Base-by-base conservation (phyloP, 2,888 invertebrate species). In the Coelinius sp. region DNA sequence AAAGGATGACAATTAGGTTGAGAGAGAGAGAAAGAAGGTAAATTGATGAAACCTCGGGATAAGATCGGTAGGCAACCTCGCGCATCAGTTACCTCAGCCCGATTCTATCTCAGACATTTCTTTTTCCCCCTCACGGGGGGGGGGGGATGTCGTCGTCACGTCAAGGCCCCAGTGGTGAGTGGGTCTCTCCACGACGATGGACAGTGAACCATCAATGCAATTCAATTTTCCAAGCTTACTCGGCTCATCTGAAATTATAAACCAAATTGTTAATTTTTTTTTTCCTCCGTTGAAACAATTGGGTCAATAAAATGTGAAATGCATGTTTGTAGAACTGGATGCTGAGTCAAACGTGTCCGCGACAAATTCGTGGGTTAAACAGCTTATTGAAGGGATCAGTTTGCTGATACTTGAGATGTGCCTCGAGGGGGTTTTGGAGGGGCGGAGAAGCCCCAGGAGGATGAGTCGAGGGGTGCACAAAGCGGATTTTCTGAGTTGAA, bases 41-140 rank as follows among this genome's bases (percentile, higher is more conserved):
- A 78, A 78, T 78, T 81, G 81, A 81, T 80, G 80, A 80, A 78
- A 73, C 73, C 70, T 41, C 8, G 73, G 68, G 80, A 81, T 81
- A 82, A 80, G 77, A 81, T 80, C 82, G 76, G 77, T 77, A 78
- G 79, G 77, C 73, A 80, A 78, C 78, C 75, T 76, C 75, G 77
- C 79, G 41, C 41, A n/a, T n/a, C n/a, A 78, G 80, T 59, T 59
- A 78, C 77, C 75, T 75, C 63, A 49, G 24, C 59, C 74, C 77
- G 81, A 81, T 80, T 76, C 70, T 76, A 82, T 80, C 80, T 73
- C 75, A n/a, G 76, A 77, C 73, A 77, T 78, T 80, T 78, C 78
- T 79, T 20, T 59, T 79, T 77, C 75, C 75, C 41, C 41, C 41
- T 41, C 41, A 41, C n/a, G n/a, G 41, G 75, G 75, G 69, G n/a